Evolutionary conservation across 2,797 vertebrate genomes (phyloP).

Genomic region (Lindbergichthys nudifrons): DNA sequence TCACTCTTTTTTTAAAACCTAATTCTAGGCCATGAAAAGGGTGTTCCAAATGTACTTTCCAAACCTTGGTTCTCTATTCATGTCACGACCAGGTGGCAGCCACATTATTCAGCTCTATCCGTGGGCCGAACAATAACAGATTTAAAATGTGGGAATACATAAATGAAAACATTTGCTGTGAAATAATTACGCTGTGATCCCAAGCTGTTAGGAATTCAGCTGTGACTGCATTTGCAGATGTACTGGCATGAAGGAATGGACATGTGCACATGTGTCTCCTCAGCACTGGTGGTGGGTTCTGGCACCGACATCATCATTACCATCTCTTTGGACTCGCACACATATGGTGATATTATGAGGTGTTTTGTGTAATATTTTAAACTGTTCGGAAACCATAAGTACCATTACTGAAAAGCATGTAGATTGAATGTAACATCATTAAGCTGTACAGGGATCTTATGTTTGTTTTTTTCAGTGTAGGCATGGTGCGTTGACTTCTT

Average conservation of each 20-base stretch:
- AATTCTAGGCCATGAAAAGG: slow-evolving; percentile 14
- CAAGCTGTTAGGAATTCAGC: slow-evolving; percentile 57
- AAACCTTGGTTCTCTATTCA: slow-evolving; percentile 31
- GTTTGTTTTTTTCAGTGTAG: slow-evolving; percentile 19
- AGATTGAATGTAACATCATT: slow-evolving; percentile 47
- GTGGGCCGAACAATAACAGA: slow-evolving; percentile 43
- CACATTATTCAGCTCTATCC: slow-evolving; percentile 36
- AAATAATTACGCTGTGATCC: slow-evolving; percentile 65
- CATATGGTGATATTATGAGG: slow-evolving; percentile 29
- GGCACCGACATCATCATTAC: slow-evolving; percentile 25
- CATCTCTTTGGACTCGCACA: slow-evolving; percentile 34
- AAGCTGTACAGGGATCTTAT: slow-evolving; percentile 34
- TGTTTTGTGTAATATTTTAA: slow-evolving; percentile 46
- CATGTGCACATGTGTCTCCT: slow-evolving; percentile 44
- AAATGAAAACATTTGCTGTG: slow-evolving; percentile 63
- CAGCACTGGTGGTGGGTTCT: slow-evolving; percentile 29
- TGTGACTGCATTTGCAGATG: slow-evolving; percentile 66
- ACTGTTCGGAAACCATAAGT: slow-evolving; percentile 49
- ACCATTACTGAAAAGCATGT: slow-evolving; percentile 34
- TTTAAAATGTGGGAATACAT: slow-evolving; percentile 54
- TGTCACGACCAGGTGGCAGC: slow-evolving; percentile 50
- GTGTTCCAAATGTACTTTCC: slow-evolving; percentile 39
- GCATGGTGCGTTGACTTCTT: slow-evolving; percentile 26
- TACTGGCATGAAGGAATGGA: slow-evolving; percentile 54
- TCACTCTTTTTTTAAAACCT: slow-evolving; percentile 10